Conservation (phyloP, 2,113 vertebrate genomes). For the Chrysemys picta region DNA sequence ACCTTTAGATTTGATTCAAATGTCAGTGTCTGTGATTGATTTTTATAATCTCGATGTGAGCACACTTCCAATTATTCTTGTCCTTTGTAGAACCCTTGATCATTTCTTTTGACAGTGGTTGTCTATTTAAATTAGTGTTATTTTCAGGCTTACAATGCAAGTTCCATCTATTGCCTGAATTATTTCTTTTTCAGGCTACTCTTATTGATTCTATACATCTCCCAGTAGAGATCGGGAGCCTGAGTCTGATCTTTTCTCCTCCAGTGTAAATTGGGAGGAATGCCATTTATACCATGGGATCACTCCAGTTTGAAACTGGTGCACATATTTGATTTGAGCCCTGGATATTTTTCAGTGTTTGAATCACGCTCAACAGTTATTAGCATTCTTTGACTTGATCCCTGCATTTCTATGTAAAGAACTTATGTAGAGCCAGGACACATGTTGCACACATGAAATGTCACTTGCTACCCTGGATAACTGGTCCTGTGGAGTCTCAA, state of each 20-base stretch:
- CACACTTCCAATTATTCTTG: neutral
- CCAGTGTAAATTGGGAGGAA: neutral
- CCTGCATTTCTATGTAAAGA: neutral
- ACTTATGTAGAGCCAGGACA: neutral
- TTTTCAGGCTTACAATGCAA: neutral
- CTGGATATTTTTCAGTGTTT: constrained; percentile 6
- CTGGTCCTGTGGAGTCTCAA: neutral
- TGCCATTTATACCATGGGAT: neutral
- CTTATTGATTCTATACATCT: neutral
- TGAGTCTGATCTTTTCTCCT: neutral
- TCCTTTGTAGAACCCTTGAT: neutral
- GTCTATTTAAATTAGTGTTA: neutral
- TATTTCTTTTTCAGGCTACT: constrained; percentile 4
- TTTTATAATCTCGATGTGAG: neutral
- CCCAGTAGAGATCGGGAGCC: neutral
- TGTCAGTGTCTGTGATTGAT: neutral
- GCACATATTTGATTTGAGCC: neutral
- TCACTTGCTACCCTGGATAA: neutral
- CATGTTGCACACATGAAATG: neutral
- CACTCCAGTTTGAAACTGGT: neutral
- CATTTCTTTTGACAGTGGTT: neutral
- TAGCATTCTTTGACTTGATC: neutral
- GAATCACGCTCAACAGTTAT: neutral
- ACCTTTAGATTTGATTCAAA: neutral
- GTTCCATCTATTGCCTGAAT: neutral